Conservation (phyloP, 2,113 vertebrate genomes). For the Sceloporus undulatus region DNA sequence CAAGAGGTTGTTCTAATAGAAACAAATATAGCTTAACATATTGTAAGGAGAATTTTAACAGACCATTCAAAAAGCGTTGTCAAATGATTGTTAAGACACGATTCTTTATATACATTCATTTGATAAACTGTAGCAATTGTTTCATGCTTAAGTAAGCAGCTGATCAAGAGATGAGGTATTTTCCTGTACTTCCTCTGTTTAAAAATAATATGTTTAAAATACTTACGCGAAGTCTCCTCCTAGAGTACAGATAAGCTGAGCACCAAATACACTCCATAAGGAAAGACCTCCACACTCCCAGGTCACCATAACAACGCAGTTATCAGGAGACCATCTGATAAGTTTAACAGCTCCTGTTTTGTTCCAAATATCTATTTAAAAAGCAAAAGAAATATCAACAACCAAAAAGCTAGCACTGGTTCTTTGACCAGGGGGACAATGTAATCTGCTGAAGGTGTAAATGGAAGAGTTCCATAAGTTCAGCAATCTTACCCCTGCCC, state of each 20-base stretch:
- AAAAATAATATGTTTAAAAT: constrained; percentile 36
- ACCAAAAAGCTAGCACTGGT: background rate
- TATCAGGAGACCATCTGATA: constrained; percentile 97
- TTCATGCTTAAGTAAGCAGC: background rate
- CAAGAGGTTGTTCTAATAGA: background rate
- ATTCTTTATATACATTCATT: background rate
- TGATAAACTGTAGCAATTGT: no score
- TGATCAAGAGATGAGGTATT: background rate
- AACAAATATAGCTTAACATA: background rate
- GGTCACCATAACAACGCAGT: constrained; percentile 93
- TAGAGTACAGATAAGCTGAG: constrained; percentile 97
- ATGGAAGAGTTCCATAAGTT: background rate
- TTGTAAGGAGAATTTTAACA: background rate
- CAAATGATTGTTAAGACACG: background rate
- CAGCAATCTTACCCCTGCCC: background rate
- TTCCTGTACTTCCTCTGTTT: background rate
- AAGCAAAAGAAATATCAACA: background rate
- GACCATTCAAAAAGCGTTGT: background rate
- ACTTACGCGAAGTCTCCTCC: constrained; percentile 98
- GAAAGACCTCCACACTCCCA: constrained; percentile 96
- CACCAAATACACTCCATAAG: constrained; percentile 98
- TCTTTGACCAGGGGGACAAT: background rate
- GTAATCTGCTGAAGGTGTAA: background rate
- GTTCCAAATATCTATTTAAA: constrained; percentile 92
- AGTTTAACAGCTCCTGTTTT: constrained; percentile 96